phyloP scores from a whole-genome alignment of 2,797 vertebrate species.

The Sciurus carolinensis region DNA sequence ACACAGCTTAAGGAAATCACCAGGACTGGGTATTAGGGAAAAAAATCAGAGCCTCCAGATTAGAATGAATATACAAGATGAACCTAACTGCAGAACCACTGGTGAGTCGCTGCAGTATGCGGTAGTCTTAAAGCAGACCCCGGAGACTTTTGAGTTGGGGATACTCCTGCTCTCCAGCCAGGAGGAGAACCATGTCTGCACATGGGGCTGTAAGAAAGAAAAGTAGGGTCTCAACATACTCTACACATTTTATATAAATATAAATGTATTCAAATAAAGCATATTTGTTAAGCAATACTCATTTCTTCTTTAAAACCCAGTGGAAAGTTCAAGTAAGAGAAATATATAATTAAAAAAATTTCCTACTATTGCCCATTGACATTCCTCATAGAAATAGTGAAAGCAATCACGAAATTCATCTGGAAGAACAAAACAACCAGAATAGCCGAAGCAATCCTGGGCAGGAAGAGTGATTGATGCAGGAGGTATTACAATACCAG shows the following conservation, averaged over 20 bases:
- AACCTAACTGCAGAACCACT: neutral
- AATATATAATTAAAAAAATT: neutral
- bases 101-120: neutral
- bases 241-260: neutral
- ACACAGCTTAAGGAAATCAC: neutral
- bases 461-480: too few relatives aligned
- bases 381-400: too few relatives aligned
- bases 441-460: too few relatives aligned
- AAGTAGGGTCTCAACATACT: neutral
- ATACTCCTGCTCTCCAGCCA: neutral
- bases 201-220: neutral
- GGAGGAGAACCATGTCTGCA: neutral
- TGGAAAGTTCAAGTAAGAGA: neutral
- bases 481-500: too few relatives aligned
- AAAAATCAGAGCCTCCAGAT: neutral
- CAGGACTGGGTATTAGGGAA: neutral
- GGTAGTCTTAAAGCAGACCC: neutral
- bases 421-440: too few relatives aligned
- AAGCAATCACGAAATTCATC: too few relatives aligned
- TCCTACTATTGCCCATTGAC: neutral
- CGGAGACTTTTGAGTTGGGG: neutral
- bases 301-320: neutral
- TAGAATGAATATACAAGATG: neutral
- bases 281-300: neutral
- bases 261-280: slow-evolving; percentile 5